A percentile compares a stretch with the other conserved stretches of the same genome.
Conservation (phyloP, 2,888 invertebrate genomes). For the Stictocephala bisonia region DNA sequence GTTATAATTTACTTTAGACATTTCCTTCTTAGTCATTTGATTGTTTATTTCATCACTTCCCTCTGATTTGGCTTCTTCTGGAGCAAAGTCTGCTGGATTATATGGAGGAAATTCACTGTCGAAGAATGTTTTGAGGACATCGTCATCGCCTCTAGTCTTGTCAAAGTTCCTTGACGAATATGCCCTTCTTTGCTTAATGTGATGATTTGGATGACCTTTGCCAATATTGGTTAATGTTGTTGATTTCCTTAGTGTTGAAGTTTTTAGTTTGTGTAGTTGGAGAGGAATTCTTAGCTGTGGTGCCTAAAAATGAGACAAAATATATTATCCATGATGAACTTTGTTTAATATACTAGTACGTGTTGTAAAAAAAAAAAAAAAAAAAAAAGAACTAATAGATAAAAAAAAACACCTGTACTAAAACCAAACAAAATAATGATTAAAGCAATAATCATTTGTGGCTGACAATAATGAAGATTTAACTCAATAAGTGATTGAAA, state of each 20-base stretch:
- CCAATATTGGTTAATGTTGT: not conserved
- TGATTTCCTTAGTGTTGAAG: not conserved
- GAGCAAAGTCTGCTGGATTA: conserved; percentile 16
- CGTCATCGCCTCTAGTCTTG: not conserved
- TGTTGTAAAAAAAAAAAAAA: no score
- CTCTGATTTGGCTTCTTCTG: not conserved
- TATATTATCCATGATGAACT: no score
- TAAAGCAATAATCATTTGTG: no score
- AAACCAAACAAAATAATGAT: no score
- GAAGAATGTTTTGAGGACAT: not conserved
- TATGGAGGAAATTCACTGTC: conserved; percentile 10
- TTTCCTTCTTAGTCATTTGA: not conserved
- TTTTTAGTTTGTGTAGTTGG: not conserved
- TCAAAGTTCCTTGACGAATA: not conserved
- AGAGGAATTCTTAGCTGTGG: not conserved
- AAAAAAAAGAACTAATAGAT: no score
- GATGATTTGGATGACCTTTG: not conserved
- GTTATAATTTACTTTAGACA: not conserved
- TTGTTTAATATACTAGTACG: no score
- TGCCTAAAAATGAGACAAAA: no score
- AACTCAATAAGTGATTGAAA: no score
- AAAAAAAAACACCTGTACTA: no score
- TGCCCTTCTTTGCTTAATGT: not conserved
- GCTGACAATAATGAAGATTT: no score
- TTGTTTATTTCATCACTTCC: no score